A percentile compares a stretch with the other conserved stretches of the same genome.
Evolutionary conservation across 1,140 invertebrate species (phyloP).

Genomic region (Drosophila nigrodunni): DNA sequence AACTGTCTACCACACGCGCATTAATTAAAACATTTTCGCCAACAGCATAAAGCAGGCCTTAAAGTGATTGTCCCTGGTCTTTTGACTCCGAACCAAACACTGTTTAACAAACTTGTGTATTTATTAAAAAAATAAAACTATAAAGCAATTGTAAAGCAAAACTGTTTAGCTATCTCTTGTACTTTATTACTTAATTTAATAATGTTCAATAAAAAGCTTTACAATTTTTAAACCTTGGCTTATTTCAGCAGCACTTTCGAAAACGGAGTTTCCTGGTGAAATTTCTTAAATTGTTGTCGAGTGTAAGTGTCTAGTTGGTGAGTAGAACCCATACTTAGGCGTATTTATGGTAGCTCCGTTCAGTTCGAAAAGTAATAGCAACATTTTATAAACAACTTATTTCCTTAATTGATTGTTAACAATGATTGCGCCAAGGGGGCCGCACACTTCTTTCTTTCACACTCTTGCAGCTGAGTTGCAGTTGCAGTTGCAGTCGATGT

Average conservation of each 20-base stretch:
- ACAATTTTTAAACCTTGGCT: neutral
- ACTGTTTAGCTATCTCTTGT: too few species aligned
- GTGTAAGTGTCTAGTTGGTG: slow-evolving; percentile 54
- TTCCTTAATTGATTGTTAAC: slow-evolving; percentile 84
- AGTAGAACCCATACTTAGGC: slow-evolving; percentile 58
- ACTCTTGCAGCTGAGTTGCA: slow-evolving; percentile 29
- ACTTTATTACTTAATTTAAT: too few species aligned
- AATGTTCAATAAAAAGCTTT: too few species aligned
- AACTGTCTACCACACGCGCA: slow-evolving; percentile 65
- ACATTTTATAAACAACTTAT: slow-evolving; percentile 84
- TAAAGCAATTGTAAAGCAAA: neutral
- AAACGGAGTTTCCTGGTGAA: slow-evolving; percentile 16
- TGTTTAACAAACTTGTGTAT: slow-evolving; percentile 11
- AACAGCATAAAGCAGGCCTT: slow-evolving; percentile 40
- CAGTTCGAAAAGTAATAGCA: slow-evolving; percentile 71
- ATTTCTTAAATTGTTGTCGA: slow-evolving; percentile 34
- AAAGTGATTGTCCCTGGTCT: slow-evolving; percentile 56
- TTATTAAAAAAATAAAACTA: neutral
- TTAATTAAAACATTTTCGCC: slow-evolving; percentile 82
- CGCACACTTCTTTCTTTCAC: slow-evolving; percentile 77
- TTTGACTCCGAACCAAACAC: slow-evolving; percentile 44
- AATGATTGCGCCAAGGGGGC: slow-evolving; percentile 72
- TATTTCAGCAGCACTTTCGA: slow-evolving; percentile 23
- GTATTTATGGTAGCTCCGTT: slow-evolving; percentile 66
- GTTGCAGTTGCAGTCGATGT: slow-evolving; percentile 43